A percentile compares a stretch with the other conserved stretches of the same genome.
phyloP scores from a whole-genome alignment of 2,113 vertebrate genomes.

The Larimichthys crocea region DNA sequence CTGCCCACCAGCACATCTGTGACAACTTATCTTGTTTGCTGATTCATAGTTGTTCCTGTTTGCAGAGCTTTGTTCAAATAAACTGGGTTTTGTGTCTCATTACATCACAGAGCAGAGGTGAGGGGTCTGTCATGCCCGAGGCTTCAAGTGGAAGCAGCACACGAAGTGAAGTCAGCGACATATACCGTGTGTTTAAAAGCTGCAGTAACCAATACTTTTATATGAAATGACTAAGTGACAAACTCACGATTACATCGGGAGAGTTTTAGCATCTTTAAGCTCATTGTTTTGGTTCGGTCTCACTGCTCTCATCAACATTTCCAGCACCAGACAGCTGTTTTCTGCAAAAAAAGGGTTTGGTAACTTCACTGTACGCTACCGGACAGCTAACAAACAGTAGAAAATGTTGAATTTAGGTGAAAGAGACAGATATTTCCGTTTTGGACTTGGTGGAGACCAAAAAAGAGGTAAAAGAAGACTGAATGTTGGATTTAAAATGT shows the following conservation, averaged over 20 bases:
- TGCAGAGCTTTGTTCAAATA: constrained; percentile 83
- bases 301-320: background rate
- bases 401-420: background rate
- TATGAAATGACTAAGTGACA: background rate
- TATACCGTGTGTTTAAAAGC: constrained; percentile 1
- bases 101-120: constrained; percentile 50
- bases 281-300: background rate
- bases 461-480: too few relatives aligned
- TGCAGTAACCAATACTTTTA: background rate
- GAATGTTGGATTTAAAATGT: too few relatives aligned
- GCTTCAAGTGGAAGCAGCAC: constrained; percentile 27
- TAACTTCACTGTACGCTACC: too few relatives aligned
- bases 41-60: constrained; percentile 86
- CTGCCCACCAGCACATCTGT: constrained; percentile 88
- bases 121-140: constrained; percentile 3
- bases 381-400: background rate
- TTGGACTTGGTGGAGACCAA: background rate
- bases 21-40: constrained; percentile 87
- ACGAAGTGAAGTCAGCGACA: background rate
- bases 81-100: constrained; percentile 58
- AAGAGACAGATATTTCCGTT: too few relatives aligned
- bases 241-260: background rate
- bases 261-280: background rate
- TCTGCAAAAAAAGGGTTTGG: background rate
- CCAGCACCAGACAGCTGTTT: background rate